These are phyloP conservation scores for Acrocephalus scirpaceus DNA, from an alignment of 2,797 vertebrate species.

Conservation along the genomic window DNA sequence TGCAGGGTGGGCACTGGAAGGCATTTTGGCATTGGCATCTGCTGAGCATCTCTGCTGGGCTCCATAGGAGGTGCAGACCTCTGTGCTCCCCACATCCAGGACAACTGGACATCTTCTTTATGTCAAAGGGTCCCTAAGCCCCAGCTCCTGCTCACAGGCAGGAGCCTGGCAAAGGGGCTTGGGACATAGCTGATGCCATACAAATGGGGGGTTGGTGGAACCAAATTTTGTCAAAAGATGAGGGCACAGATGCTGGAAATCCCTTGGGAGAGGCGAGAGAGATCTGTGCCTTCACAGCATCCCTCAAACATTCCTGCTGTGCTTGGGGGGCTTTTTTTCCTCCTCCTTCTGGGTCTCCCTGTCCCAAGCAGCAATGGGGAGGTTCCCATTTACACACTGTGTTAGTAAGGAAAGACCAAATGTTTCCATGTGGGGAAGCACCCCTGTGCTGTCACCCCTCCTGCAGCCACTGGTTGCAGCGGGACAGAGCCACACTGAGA, in stretches of 20 bases:
- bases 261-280: background rate
- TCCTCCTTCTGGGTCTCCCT: background rate
- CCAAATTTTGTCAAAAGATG: background rate
- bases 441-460: accelerated
- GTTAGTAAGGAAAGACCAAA: background rate
- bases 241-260: background rate
- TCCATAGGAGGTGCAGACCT: background rate
- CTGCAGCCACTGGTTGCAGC: background rate
- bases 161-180: background rate
- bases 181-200: background rate
- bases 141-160: background rate
- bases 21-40: background rate
- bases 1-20: background rate
- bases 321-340: background rate
- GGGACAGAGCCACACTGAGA: accelerated
- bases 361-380: accelerated
- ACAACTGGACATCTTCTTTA: background rate
- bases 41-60: background rate
- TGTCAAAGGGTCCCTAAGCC: background rate
- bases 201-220: background rate
- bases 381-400: background rate
- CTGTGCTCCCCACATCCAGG: background rate
- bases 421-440: accelerated
- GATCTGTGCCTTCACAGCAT: background rate
- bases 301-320: background rate